phyloP scores from a whole-genome alignment of 2,797 vertebrate genomes.

The Manis pentadactyla region DNA sequence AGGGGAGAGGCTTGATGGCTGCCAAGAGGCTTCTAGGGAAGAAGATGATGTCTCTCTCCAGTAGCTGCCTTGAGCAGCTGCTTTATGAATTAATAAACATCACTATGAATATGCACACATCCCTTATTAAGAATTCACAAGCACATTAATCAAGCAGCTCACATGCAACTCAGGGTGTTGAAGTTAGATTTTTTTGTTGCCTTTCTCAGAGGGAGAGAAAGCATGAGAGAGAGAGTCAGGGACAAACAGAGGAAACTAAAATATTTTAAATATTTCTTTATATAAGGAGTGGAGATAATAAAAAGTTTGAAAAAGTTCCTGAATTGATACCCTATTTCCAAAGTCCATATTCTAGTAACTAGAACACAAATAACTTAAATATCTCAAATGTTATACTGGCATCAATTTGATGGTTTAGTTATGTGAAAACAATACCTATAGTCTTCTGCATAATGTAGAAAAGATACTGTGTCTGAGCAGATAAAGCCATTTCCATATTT shows the following conservation, averaged over 20 bases:
- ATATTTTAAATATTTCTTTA: constrained; percentile 25
- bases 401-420: not conserved
- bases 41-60: constrained; percentile 65
- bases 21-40: constrained; percentile 63
- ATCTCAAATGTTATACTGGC: not conserved
- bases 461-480: not conserved
- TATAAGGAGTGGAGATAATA: not conserved
- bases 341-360: not conserved
- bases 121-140: constrained; percentile 84
- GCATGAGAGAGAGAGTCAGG: not conserved
- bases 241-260: not conserved
- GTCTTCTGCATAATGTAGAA: constrained; percentile 17
- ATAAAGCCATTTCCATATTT: not conserved
- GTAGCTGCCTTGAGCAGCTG: constrained; percentile 81
- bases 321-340: constrained; percentile 10
- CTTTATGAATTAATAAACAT: constrained; percentile 88
- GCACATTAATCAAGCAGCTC: constrained; percentile 81
- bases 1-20: not conserved
- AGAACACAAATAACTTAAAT: not conserved
- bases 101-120: constrained; percentile 83
- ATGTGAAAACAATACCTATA: constrained; percentile 2
- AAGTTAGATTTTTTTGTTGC: constrained; percentile 76
- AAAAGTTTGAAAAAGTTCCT: not conserved
- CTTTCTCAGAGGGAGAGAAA: constrained; percentile 43
- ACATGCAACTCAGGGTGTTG: constrained; percentile 76